These are phyloP conservation scores for Eupithecia inturbata DNA, from an alignment of 2,888 invertebrate species.

Conservation along the genomic window DNA sequence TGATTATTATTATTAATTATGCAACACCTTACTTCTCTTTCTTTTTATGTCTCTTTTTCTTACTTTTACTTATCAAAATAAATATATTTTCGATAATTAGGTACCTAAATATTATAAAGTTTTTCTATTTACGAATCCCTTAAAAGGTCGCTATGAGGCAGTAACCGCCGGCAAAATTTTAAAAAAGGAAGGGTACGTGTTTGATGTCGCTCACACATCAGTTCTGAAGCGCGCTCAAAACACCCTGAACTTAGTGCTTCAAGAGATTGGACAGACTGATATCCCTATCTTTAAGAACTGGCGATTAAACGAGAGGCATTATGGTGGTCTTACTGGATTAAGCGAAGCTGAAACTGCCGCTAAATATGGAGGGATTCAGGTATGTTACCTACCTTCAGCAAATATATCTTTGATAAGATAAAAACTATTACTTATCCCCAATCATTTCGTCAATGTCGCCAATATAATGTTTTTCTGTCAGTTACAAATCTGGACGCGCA, in stretches of 20 bases:
- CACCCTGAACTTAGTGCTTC: conserved; percentile 87
- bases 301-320: conserved; percentile 94
- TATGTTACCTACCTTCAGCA: conserved; percentile 49
- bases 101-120: not conserved
- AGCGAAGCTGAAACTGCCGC: conserved; percentile 94
- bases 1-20: no score
- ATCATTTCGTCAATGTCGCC: no score
- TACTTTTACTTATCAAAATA: no score
- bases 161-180: conserved; percentile 88
- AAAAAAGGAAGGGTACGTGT: conserved; percentile 87
- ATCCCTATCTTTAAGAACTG: conserved; percentile 89
- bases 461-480: not conserved
- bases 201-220: conserved; percentile 93
- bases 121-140: not conserved
- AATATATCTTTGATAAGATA: no score
- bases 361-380: conserved; percentile 93
- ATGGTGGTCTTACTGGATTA: conserved; percentile 93
- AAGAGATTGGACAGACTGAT: conserved; percentile 86
- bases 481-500: conserved; percentile 91
- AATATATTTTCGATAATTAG: no score
- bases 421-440: no score
- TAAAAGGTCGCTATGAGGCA: conserved; percentile 87
- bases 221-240: conserved; percentile 90
- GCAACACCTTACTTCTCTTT: no score
- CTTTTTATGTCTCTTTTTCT: no score